phyloP scores from a whole-genome alignment of 2,113 vertebrate genomes.

The Macrotus californicus region DNA sequence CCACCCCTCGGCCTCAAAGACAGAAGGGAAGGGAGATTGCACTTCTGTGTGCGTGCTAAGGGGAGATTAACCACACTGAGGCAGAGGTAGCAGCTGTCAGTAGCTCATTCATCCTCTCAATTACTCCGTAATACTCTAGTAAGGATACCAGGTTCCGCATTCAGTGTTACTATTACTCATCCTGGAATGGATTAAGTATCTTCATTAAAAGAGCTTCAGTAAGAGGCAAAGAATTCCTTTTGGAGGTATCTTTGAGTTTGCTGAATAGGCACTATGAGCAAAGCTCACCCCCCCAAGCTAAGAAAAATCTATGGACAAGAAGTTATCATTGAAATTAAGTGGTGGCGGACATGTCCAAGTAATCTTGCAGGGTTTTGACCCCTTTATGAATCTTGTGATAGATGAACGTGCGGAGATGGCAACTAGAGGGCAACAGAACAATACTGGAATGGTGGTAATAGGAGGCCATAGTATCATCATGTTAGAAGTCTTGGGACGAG shows the following conservation, averaged over 20 bases:
- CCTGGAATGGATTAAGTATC: neutral
- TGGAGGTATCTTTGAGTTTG: too few relatives aligned
- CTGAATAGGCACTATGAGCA: too few relatives aligned
- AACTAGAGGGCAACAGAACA: too few relatives aligned
- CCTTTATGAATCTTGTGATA: too few relatives aligned
- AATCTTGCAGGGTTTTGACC: too few relatives aligned
- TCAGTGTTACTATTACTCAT: neutral
- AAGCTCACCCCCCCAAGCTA: too few relatives aligned
- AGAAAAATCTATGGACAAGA: too few relatives aligned
- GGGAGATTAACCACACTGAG: neutral
- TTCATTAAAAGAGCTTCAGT: constrained; percentile 49
- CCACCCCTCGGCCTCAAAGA: neutral
- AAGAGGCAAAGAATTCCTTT: too few relatives aligned
- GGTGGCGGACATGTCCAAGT: too few relatives aligned
- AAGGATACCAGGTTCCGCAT: neutral
- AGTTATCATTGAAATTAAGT: too few relatives aligned
- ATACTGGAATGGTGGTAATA: constrained; percentile 81
- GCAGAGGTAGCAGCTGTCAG: neutral
- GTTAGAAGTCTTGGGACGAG: constrained; percentile 96
- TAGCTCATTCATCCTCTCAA: neutral
- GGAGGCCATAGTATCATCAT: constrained; percentile 98
- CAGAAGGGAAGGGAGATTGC: constrained; percentile 4
- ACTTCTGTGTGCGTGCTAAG: neutral
- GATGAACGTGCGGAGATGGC: too few relatives aligned
- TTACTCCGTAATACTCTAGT: neutral